These are phyloP conservation scores for Diuraphis noxia DNA, from an alignment of 1,140 invertebrate species.

Conservation along the genomic window DNA sequence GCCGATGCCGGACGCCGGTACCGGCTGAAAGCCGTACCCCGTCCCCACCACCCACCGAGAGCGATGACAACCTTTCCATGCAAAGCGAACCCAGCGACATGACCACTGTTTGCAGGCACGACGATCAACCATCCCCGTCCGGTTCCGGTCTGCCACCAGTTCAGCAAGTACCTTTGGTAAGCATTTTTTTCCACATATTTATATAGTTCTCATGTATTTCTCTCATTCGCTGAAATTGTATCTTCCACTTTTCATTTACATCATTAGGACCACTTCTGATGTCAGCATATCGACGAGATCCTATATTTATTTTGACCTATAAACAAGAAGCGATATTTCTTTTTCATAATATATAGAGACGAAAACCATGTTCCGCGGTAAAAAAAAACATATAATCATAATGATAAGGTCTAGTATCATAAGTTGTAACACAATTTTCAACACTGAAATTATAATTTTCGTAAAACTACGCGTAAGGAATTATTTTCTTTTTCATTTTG, in stretches of 20 bases:
- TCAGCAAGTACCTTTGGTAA: slow-evolving; percentile 83
- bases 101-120: slow-evolving; percentile 63
- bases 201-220: neutral
- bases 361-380: neutral
- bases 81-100: slow-evolving; percentile 66
- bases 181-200: slow-evolving; percentile 57
- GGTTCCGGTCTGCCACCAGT: slow-evolving; percentile 77
- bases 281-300: neutral
- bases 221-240: neutral
- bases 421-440: neutral
- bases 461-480: neutral
- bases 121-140: slow-evolving; percentile 73
- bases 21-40: slow-evolving; percentile 59
- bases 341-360: neutral
- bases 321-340: neutral
- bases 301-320: neutral
- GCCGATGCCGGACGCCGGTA: slow-evolving; percentile 57
- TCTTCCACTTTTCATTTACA: neutral
- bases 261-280: neutral
- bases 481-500: neutral
- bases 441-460: neutral
- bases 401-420: neutral
- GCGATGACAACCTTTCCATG: slow-evolving; percentile 62
- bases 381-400: neutral
- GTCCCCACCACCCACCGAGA: slow-evolving; percentile 60